phyloP scores from a whole-genome alignment of 2,888 invertebrate genomes.

The Meteorus colon region DNA sequence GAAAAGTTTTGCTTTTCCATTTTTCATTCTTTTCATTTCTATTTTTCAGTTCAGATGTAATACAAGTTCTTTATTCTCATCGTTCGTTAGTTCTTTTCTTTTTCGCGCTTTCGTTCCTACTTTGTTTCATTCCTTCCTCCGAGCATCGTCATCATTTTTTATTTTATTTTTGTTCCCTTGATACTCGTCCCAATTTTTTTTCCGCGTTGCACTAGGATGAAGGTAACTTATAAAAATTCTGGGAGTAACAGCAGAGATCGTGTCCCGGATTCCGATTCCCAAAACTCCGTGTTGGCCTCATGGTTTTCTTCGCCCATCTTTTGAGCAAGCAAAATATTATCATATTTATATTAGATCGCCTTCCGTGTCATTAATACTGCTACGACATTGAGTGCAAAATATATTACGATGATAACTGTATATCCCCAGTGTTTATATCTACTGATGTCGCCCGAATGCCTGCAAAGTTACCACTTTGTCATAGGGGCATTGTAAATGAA shows the following conservation, averaged over 20 bases:
- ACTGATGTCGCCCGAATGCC: neutral
- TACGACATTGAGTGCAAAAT: neutral
- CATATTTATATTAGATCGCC: slow-evolving; percentile 61
- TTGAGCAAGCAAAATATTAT: slow-evolving; percentile 65
- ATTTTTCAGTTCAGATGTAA: neutral
- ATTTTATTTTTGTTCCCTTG: neutral
- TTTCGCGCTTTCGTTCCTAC: slow-evolving; percentile 7
- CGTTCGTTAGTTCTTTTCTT: slow-evolving; percentile 24
- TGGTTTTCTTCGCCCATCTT: slow-evolving; percentile 20
- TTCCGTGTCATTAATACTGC: slow-evolving; percentile 24
- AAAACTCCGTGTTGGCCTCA: slow-evolving; percentile 44
- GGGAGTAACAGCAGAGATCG: slow-evolving; percentile 62
- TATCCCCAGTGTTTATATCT: neutral
- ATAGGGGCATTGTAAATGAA: no score
- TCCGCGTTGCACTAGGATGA: slow-evolving; percentile 47
- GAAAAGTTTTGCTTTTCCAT: neutral
- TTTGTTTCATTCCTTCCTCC: slow-evolving; percentile 19
- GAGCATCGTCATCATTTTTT: slow-evolving; percentile 10
- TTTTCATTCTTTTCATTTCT: neutral
- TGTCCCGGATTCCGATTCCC: slow-evolving; percentile 65
- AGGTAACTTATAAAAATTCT: slow-evolving; percentile 70
- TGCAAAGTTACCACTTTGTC: neutral
- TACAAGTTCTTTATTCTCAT: slow-evolving; percentile 28
- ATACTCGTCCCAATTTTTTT: slow-evolving; percentile 36
- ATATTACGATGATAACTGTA: neutral